phyloP scores from a whole-genome alignment of 2,797 vertebrate species.

The Sus cebifrons region DNA sequence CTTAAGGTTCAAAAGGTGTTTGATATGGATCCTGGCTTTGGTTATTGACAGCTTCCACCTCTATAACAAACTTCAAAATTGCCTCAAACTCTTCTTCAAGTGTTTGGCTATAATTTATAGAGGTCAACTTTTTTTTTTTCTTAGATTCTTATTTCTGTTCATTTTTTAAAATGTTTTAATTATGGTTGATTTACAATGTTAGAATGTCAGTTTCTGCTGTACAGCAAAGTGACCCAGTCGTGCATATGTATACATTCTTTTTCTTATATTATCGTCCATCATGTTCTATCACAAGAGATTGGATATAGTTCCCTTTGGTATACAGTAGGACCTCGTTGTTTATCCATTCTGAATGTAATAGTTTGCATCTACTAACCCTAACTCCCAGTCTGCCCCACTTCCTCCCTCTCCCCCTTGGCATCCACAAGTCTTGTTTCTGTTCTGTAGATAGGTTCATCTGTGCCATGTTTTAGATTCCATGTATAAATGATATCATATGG shows the following conservation, averaged over 20 bases:
- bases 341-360: background rate
- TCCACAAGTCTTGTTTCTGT: background rate
- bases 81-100: background rate
- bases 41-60: background rate
- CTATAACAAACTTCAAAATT: background rate
- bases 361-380: background rate
- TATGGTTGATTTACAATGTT: background rate
- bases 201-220: background rate
- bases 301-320: too few relatives aligned
- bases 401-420: background rate
- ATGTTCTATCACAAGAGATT: too few relatives aligned
- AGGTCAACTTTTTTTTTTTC: background rate
- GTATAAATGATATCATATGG: background rate
- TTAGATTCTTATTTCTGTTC: background rate
- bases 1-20: background rate
- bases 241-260: background rate
- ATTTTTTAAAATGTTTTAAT: too few relatives aligned
- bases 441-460: background rate
- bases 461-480: background rate
- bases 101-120: background rate
- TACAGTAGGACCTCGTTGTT: too few relatives aligned
- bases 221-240: background rate
- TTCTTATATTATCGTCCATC: background rate
- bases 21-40: background rate
- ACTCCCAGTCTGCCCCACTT: background rate